Evolutionary conservation across 1,140 invertebrate genomes (phyloP).

Genomic region (Macrobrachium nipponense): DNA sequence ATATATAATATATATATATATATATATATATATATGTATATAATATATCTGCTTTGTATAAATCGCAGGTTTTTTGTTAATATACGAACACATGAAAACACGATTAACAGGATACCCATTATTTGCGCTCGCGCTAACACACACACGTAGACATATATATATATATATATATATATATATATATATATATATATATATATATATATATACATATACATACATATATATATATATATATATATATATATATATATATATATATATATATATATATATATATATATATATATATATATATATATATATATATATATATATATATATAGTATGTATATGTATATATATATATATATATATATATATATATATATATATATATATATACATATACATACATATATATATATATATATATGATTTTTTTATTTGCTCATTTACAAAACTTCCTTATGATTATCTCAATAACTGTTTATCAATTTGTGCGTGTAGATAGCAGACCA

Average conservation of each 20-base stretch:
- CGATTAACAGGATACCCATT: background rate
- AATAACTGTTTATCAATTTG: too few species aligned
- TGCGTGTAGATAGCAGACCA: too few species aligned
- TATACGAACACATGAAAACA: background rate
- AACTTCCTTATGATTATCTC: too few species aligned
- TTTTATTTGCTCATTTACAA: too few species aligned
- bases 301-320: background rate
- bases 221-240: background rate
- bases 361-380: constrained; percentile 27
- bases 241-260: background rate
- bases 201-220: constrained; percentile 6
- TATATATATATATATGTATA: too few species aligned
- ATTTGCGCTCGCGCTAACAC: too few species aligned
- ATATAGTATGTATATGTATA: background rate
- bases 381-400: constrained; percentile 11
- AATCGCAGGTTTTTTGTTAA: too few species aligned
- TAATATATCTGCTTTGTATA: too few species aligned
- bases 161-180: background rate
- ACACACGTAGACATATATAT: background rate
- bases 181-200: constrained; percentile 28
- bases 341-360: background rate
- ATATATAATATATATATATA: too few species aligned
- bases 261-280: constrained; percentile 27
- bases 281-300: constrained; percentile 22
- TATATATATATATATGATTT: background rate